Evolutionary conservation across 2,888 invertebrate genomes (phyloP), one percentile per base, ranked within the genome.

Genomic region (Nowickia ferox): DNA sequence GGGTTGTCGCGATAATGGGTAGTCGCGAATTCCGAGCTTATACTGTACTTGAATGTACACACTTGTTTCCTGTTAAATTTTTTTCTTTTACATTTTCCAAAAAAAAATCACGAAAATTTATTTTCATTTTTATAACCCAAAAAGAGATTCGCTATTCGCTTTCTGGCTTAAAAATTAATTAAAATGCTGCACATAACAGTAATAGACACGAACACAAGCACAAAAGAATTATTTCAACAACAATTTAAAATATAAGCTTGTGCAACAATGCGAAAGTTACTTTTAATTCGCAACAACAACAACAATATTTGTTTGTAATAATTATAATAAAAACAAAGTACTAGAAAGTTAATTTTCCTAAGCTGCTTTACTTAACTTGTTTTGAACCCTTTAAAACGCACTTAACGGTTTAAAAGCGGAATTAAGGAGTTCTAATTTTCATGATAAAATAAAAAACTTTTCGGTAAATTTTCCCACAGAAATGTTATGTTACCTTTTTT

Each of bases 81-180:
- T 48, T 74, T 6, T 22, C 10, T 57, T 57, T 9, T 59, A 15
- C 19, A 30, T 57, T 13, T 59, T 48, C 40, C 2, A 9, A 51
- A 51, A 10, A 51, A 66, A 57, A 42, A 51, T 10, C 30, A 38
- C 10, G 9, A 66, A 40, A 44, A 79, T 83, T 79, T 46, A 76
- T 63, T 83, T 86, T 79, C 61, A 63, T 86, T 86, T 81, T 82
- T 71, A 85, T 57, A 42, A 11, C 63, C 22, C 30, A 5, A 53
- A 38, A 17, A 51, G 38, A 66, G 30, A 78, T 71, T 10, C 40
- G 17, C 17, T 19, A 9, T 75, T 63, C 30, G 6, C 30, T 30
- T 19, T 63, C 46, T 66, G 59, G 72, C 72, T 72, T 83, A 59
- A 84, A 83, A 80, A 86, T 79, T 83, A 86, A 86, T 86, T 83